A percentile compares a stretch with the other conserved stretches of the same genome.
Conservation (phyloP, 2,113 vertebrate species). For the Poecilia latipinna region DNA sequence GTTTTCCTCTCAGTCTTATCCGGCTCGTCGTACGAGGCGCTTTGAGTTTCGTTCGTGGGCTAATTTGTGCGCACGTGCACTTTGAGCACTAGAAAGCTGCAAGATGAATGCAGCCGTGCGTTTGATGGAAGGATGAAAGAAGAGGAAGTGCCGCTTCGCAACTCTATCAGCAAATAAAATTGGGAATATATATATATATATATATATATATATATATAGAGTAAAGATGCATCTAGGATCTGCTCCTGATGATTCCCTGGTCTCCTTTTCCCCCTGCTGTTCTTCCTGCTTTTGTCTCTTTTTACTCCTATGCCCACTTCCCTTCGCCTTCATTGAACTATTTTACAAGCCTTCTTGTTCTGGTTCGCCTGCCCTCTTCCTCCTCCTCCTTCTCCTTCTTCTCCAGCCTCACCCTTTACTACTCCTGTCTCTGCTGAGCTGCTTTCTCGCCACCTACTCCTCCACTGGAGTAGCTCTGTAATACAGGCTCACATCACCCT, state of each 20-base stretch:
- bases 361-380: conserved; percentile 30
- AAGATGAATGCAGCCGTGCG: conserved; percentile 56
- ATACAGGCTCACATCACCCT: conserved; percentile 59
- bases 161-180: conserved; percentile 23
- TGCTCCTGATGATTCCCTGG: neutral
- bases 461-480: conserved; percentile 45
- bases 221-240: neutral
- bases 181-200: conserved; percentile 12
- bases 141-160: conserved; percentile 26
- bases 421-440: conserved; percentile 31
- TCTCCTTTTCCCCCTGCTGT: conserved; percentile 9
- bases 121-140: conserved; percentile 72
- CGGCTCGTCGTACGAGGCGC: conserved; percentile 41
- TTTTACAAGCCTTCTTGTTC: conserved; percentile 37
- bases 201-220: neutral
- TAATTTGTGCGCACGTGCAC: conserved; percentile 40
- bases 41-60: conserved; percentile 37
- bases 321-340: conserved; percentile 36
- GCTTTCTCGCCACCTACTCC: conserved; percentile 5
- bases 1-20: conserved; percentile 42
- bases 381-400: conserved; percentile 16
- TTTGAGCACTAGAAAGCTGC: conserved; percentile 48
- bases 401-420: conserved; percentile 31
- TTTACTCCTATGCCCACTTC: conserved; percentile 46
- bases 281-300: conserved; percentile 1